Conservation (phyloP, 2,113 vertebrate species). For the Diadophis punctatus region DNA sequence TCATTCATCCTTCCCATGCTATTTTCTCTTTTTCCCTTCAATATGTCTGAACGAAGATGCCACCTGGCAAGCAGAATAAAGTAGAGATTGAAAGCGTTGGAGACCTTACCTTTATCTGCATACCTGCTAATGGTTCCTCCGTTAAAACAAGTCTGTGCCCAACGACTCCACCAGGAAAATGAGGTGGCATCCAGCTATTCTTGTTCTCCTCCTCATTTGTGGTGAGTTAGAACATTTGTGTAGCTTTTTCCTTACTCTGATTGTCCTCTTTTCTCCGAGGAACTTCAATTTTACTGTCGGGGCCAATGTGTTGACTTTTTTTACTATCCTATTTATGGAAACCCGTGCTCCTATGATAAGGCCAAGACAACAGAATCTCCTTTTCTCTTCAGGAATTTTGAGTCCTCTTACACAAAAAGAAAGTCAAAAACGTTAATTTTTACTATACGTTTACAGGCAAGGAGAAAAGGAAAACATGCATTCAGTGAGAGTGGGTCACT, state of each 20-base stretch:
- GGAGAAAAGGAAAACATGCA: neutral
- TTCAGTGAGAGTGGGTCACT: neutral
- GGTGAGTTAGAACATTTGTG: constrained; percentile 39
- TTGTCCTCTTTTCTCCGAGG: neutral
- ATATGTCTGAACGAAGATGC: neutral
- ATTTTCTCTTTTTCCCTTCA: constrained; percentile 1
- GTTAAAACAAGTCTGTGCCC: neutral
- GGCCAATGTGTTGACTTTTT: neutral
- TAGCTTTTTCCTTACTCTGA: neutral
- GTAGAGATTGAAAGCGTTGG: neutral
- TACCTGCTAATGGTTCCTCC: neutral
- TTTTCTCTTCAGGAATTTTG: neutral
- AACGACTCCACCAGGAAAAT: neutral
- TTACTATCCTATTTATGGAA: neutral
- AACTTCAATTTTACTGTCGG: neutral
- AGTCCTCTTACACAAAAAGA: neutral
- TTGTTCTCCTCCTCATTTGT: constrained; percentile 18
- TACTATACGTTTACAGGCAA: neutral
- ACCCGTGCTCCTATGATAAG: neutral
- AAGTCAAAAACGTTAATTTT: neutral
- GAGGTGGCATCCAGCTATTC: neutral
- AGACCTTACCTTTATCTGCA: neutral
- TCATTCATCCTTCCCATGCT: fast-evolving
- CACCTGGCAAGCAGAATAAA: neutral
- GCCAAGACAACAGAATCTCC: neutral